phyloP scores from a whole-genome alignment of 1,140 invertebrate species.

The Drosophila parabipectinata region DNA sequence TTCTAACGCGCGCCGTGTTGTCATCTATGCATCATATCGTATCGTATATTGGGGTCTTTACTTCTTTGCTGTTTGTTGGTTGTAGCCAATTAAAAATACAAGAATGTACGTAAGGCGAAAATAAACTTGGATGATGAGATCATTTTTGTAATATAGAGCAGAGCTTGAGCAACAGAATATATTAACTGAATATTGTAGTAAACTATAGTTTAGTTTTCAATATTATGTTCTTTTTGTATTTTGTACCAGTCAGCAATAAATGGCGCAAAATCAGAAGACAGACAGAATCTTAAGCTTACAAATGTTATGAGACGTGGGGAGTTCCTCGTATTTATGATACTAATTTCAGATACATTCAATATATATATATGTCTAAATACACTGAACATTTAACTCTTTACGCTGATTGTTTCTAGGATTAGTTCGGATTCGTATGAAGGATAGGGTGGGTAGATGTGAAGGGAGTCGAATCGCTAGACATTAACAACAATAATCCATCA shows the following conservation, averaged over 20 bases:
- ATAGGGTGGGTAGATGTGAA: constrained; percentile 1
- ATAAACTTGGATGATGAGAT: constrained; percentile 84
- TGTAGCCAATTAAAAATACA: constrained; percentile 54
- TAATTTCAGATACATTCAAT: constrained; percentile 34
- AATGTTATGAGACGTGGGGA: constrained; percentile 15
- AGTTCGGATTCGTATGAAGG: constrained; percentile 5
- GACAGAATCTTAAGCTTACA: constrained; percentile 28
- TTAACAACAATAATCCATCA: constrained; percentile 80
- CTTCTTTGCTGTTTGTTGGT: constrained; percentile 47
- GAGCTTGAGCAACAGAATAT: constrained; percentile 59
- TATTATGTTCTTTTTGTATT: constrained; percentile 2
- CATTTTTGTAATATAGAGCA: constrained; percentile 78
- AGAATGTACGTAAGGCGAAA: constrained; percentile 78
- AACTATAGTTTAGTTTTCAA: not conserved
- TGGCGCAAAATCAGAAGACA: constrained; percentile 44
- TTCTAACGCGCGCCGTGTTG: constrained; percentile 69
- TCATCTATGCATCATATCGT: constrained; percentile 32
- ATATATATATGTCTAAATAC: constrained; percentile 33
- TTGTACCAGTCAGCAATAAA: constrained; percentile 69
- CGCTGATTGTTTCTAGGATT: constrained; percentile 41
- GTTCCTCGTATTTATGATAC: constrained; percentile 13
- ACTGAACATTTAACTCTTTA: constrained; percentile 42
- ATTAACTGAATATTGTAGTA: too few relatives aligned
- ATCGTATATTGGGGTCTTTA: constrained; percentile 9
- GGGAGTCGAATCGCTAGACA: constrained; percentile 41